Conservation (phyloP, 2,797 vertebrate genomes). For the Echeneis naucrates region DNA sequence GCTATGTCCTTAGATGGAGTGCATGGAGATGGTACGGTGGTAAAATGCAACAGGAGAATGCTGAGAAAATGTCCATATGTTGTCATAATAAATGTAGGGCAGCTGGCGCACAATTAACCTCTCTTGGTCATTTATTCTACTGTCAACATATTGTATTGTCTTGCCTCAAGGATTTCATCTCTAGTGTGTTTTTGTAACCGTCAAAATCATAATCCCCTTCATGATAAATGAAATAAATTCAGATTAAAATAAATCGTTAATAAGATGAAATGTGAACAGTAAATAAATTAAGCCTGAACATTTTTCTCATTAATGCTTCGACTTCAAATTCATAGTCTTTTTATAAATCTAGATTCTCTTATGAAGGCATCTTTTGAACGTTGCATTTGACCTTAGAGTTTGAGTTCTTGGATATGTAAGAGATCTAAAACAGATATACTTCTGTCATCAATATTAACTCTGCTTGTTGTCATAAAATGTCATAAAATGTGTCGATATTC, state of each 20-base stretch:
- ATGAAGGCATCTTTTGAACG: constrained; percentile 21
- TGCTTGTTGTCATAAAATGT: constrained; percentile 51
- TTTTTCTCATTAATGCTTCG: constrained; percentile 3
- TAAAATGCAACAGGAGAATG: constrained; percentile 16
- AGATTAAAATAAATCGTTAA: constrained; percentile 15
- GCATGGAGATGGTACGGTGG: neutral
- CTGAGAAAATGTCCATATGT: constrained; percentile 42
- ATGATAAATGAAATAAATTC: constrained; percentile 2
- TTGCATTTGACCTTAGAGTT: constrained; percentile 13
- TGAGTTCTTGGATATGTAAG: constrained; percentile 17
- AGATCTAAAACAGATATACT: constrained; percentile 36
- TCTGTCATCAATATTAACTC: constrained; percentile 38
- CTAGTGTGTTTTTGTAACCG: neutral
- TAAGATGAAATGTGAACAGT: neutral
- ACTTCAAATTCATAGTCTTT: constrained; percentile 19
- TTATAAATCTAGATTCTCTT: neutral
- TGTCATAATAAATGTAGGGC: constrained; percentile 30
- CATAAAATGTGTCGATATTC: constrained; percentile 61
- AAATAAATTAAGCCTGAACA: neutral
- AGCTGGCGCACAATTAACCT: constrained; percentile 34
- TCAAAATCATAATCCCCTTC: neutral
- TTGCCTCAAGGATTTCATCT: neutral
- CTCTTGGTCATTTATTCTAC: neutral
- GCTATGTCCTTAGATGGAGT: constrained; percentile 25
- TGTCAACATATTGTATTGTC: neutral